Percentiles rank a stretch among this genome's conserved stretches.
Conservation (phyloP, 2,888 invertebrate genomes). For the Trichacis sp. region DNA sequence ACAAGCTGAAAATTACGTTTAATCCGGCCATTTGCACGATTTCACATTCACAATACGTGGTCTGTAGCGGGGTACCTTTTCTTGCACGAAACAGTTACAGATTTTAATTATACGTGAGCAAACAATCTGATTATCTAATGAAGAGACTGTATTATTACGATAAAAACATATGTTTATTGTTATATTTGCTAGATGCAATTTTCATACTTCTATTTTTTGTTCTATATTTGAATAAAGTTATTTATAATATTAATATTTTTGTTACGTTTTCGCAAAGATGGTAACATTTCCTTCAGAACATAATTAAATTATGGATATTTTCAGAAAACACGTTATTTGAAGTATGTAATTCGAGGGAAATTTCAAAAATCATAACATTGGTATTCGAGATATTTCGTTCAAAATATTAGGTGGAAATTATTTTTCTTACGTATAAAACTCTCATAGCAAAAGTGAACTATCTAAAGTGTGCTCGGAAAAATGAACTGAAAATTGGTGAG, state of each 20-base stretch:
- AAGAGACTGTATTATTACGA: constrained; percentile 36
- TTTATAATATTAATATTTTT: neutral
- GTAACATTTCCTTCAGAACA: too few species aligned
- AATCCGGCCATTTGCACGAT: constrained; percentile 22
- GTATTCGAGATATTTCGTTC: too few species aligned
- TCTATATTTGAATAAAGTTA: constrained; percentile 21
- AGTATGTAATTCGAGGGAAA: too few species aligned
- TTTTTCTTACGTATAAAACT: too few species aligned
- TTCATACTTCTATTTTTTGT: constrained; percentile 39
- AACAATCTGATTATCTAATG: constrained; percentile 46
- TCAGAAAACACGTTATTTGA: too few species aligned
- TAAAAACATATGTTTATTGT: constrained; percentile 26
- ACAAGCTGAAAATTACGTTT: constrained; percentile 17
- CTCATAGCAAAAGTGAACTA: too few species aligned
- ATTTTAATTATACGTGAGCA: constrained; percentile 45
- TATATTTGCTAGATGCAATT: constrained; percentile 25
- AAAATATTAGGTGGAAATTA: too few species aligned
- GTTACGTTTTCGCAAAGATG: too few species aligned
- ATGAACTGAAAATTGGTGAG: too few species aligned
- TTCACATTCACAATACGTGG: constrained; percentile 18
- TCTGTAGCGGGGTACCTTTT: constrained; percentile 27
- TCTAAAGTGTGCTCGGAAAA: too few species aligned
- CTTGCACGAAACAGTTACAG: constrained; percentile 27
- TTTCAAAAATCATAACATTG: too few species aligned
- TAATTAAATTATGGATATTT: too few species aligned